phyloP scores from a whole-genome alignment of 1,140 invertebrate genomes.

The Atopsyche davidsoni region DNA sequence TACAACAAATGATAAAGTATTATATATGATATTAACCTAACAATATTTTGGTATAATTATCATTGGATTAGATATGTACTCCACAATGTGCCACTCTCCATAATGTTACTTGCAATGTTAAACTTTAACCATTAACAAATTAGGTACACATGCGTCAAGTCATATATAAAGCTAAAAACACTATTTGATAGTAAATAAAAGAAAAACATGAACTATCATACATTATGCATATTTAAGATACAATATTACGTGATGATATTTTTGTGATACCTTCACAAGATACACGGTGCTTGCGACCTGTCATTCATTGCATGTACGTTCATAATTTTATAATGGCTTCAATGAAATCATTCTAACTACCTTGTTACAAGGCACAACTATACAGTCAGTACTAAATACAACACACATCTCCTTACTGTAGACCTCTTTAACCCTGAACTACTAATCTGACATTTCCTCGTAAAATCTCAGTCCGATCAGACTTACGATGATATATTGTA shows the following conservation, averaged over 20 bases:
- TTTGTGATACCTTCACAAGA: too few species aligned
- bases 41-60: conserved; percentile 29
- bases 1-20: conserved; percentile 28
- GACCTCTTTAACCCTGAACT: too few species aligned
- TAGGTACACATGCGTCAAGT: conserved; percentile 22
- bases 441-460: too few species aligned
- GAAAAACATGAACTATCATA: too few species aligned
- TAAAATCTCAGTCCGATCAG: too few species aligned
- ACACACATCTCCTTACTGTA: too few species aligned
- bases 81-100: conserved; percentile 16
- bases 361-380: conserved; percentile 29
- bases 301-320: too few species aligned
- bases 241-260: too few species aligned
- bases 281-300: too few species aligned
- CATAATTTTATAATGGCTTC: neutral
- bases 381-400: conserved; percentile 23
- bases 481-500: too few species aligned
- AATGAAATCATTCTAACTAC: conserved; percentile 16
- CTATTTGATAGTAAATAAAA: conserved; percentile 10
- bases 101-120: neutral
- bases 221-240: too few species aligned
- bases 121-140: conserved; percentile 12
- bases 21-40: conserved; percentile 22
- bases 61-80: conserved; percentile 30
- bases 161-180: conserved; percentile 12